Evolutionary conservation across 2,113 vertebrate genomes (phyloP).

Genomic region (Tretioscincus oriximinensis): DNA sequence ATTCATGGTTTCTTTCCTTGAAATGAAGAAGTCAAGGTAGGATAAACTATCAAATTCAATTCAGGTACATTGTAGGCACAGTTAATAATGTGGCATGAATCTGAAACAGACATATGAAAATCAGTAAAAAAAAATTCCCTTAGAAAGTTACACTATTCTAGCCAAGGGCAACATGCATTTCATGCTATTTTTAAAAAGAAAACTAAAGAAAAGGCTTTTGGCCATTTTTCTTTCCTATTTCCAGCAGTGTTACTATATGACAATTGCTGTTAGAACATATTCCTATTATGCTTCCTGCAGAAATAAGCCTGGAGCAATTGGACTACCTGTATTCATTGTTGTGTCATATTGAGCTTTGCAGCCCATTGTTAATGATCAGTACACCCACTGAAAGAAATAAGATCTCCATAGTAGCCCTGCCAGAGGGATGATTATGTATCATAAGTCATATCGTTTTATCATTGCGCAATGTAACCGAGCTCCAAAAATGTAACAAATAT

Average conservation of each 20-base stretch:
- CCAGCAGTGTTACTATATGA: slow-evolving; percentile 1
- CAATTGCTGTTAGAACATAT: slow-evolving; percentile 17
- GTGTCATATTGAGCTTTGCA: slow-evolving; percentile 12
- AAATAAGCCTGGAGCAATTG: slow-evolving; percentile 26
- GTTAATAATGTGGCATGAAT: slow-evolving; percentile 5
- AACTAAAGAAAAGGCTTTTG: not conserved
- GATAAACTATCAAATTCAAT: not conserved
- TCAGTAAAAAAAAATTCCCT: not conserved
- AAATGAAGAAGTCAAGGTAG: not conserved
- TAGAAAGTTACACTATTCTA: not conserved
- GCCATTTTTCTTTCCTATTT: not conserved
- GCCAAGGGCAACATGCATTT: not conserved
- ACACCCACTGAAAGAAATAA: slow-evolving; percentile 6
- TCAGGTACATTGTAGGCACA: not conserved
- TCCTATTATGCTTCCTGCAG: slow-evolving; percentile 26
- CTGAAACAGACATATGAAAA: not conserved
- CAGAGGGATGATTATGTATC: not conserved
- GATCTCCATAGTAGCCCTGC: not conserved
- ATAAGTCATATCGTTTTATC: slow-evolving; percentile 9
- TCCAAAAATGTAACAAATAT: not conserved
- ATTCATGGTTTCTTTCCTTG: not conserved
- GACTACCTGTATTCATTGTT: slow-evolving; percentile 16
- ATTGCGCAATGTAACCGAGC: not conserved
- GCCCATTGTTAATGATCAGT: not conserved
- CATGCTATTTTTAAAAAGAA: not conserved